Evolutionary conservation across 2,797 vertebrate species (phyloP).

Genomic region (Melanogrammus aeglefinus): DNA sequence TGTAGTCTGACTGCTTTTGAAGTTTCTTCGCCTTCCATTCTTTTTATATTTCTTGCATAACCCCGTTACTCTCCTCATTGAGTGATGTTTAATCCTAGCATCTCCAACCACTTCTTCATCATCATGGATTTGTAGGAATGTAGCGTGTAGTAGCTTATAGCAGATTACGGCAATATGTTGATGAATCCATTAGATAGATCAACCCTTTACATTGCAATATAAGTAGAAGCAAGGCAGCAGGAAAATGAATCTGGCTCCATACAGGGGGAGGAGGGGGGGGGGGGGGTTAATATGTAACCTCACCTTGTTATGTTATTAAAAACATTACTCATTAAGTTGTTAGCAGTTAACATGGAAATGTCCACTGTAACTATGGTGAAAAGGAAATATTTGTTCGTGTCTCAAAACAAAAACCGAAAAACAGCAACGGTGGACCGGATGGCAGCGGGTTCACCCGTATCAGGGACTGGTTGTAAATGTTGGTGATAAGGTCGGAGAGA

Average conservation of each 20-base stretch:
- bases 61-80: not conserved
- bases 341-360: not conserved
- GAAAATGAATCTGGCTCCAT: not conserved
- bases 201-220: not conserved
- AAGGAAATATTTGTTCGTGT: not conserved
- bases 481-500: not conserved
- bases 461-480: not conserved
- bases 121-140: not conserved
- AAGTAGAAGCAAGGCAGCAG: not conserved
- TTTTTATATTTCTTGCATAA: not conserved
- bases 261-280: not conserved
- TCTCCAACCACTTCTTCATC: not conserved
- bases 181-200: not conserved
- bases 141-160: not conserved
- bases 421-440: not conserved
- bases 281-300: not conserved
- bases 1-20: constrained; percentile 14
- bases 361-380: not conserved
- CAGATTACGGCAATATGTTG: not conserved
- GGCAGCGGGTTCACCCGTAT: not conserved
- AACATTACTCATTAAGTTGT: not conserved
- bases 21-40: not conserved
- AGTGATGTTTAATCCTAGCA: not conserved
- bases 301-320: not conserved
- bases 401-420: not conserved